Evolutionary conservation across 2,888 invertebrate species (phyloP).

Genomic region (Tridacna gigas): DNA sequence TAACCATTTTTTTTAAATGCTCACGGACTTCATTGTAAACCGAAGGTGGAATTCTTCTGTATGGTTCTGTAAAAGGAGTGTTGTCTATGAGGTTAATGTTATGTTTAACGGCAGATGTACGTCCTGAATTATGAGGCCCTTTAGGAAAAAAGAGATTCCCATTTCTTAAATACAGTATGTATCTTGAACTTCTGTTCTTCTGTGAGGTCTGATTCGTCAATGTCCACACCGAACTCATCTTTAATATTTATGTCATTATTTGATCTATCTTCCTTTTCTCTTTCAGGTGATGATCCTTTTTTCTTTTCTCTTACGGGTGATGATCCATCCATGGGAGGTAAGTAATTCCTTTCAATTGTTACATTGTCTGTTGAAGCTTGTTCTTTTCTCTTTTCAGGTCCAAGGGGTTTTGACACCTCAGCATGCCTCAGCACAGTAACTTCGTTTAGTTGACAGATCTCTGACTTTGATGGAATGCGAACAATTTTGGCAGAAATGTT

Average conservation of each 20-base stretch:
- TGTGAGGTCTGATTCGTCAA: conserved; percentile 16
- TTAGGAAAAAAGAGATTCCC: conserved; percentile 35
- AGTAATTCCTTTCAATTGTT: no score
- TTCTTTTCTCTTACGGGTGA: neutral
- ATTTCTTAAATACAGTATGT: conserved; percentile 15
- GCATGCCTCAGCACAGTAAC: conserved; percentile 29
- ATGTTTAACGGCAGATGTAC: conserved; percentile 27
- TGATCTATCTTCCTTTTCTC: no score
- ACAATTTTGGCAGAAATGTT: conserved; percentile 31
- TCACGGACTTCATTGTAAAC: conserved; percentile 33
- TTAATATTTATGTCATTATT: neutral
- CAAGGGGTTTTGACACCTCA: neutral
- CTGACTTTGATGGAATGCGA: conserved; percentile 24
- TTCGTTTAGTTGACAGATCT: conserved; percentile 27
- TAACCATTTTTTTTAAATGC: conserved; percentile 40
- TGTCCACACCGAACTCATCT: conserved; percentile 12
- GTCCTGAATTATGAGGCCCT: conserved; percentile 24
- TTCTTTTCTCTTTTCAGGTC: neutral
- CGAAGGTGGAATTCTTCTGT: conserved; percentile 28
- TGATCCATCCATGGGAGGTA: neutral
- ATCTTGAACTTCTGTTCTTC: conserved; percentile 7
- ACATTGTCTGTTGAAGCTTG: neutral
- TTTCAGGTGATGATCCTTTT: neutral
- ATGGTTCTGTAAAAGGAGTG: conserved; percentile 36
- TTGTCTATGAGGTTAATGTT: conserved; percentile 25